phyloP scores from a whole-genome alignment of 2,888 invertebrate species.

The Amiota minor region DNA sequence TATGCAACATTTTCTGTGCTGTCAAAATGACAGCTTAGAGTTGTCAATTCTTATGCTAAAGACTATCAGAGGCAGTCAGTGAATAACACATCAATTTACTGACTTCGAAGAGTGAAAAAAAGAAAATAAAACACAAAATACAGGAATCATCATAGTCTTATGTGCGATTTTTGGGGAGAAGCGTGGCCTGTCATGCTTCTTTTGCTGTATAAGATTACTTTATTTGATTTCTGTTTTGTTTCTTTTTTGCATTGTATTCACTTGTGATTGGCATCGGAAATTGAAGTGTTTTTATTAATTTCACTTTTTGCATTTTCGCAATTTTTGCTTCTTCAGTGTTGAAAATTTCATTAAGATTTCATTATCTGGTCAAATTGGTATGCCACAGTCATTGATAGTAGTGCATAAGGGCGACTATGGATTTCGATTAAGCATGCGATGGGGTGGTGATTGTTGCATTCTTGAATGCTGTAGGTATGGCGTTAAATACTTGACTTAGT shows the following conservation, averaged over 20 bases:
- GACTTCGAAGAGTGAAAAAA: background rate
- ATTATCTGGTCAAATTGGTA: slow-evolving; percentile 50
- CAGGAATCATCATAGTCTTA: background rate
- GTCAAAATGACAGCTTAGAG: slow-evolving; percentile 60
- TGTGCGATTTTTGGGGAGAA: background rate
- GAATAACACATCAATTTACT: slow-evolving; percentile 16
- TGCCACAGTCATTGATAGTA: slow-evolving; percentile 20
- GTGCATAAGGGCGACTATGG: background rate
- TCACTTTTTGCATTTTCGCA: slow-evolving; percentile 24
- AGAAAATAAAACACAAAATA: background rate
- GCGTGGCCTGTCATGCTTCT: slow-evolving; percentile 50
- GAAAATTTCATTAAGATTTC: slow-evolving; percentile 51
- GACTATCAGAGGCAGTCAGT: too few relatives aligned
- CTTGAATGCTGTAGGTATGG: slow-evolving; percentile 30
- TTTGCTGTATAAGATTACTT: slow-evolving; percentile 2
- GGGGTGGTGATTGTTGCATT: slow-evolving; percentile 37
- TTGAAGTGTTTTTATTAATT: slow-evolving; percentile 68
- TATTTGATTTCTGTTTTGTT: slow-evolving; percentile 43
- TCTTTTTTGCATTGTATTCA: background rate
- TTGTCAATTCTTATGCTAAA: slow-evolving; percentile 26
- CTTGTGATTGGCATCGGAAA: slow-evolving; percentile 65
- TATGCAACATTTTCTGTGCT: slow-evolving; percentile 29
- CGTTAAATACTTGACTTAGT: background rate
- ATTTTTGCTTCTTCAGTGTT: slow-evolving; percentile 17
- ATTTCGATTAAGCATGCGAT: slow-evolving; percentile 19